Evolutionary conservation across 2,888 invertebrate genomes (phyloP).

Genomic region (Pomacea canaliculata): DNA sequence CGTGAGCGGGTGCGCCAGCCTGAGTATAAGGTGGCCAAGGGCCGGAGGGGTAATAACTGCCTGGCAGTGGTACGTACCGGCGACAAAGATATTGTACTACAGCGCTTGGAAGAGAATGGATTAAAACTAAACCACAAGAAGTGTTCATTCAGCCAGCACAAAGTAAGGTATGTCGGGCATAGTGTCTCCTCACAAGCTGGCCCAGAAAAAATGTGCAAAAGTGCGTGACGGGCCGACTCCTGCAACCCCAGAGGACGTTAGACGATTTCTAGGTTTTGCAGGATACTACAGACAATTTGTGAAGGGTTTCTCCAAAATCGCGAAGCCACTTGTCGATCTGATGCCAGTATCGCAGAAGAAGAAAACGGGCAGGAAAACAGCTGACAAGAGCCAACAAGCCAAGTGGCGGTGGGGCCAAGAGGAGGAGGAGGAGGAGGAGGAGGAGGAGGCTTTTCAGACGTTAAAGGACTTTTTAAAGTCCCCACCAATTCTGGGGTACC

Average conservation of each 20-base stretch:
- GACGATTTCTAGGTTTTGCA: conserved; percentile 11
- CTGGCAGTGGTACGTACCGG: no score
- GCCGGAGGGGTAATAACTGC: no score
- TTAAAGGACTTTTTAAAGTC: background rate
- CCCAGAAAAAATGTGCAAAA: background rate
- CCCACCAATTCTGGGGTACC: background rate
- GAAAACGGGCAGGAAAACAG: background rate
- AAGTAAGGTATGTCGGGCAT: conserved; percentile 14
- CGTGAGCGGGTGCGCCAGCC: no score
- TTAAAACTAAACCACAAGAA: conserved; percentile 11
- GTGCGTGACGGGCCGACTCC: conserved; percentile 4
- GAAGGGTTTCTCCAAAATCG: background rate
- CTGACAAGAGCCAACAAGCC: background rate
- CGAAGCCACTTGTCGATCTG: conserved; percentile 8
- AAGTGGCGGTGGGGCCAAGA: conserved; percentile 8
- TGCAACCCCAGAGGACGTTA: conserved; percentile 5
- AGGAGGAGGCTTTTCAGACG: background rate
- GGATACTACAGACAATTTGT: conserved; percentile 13
- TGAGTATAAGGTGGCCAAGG: no score
- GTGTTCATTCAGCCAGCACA: conserved; percentile 4
- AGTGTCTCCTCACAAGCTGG: background rate
- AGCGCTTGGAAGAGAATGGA: background rate
- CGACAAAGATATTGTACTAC: no score
- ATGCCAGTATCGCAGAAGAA: background rate
- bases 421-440: background rate